Conservation (phyloP, 2,113 vertebrate species). For the Zosterops hypoxanthus region DNA sequence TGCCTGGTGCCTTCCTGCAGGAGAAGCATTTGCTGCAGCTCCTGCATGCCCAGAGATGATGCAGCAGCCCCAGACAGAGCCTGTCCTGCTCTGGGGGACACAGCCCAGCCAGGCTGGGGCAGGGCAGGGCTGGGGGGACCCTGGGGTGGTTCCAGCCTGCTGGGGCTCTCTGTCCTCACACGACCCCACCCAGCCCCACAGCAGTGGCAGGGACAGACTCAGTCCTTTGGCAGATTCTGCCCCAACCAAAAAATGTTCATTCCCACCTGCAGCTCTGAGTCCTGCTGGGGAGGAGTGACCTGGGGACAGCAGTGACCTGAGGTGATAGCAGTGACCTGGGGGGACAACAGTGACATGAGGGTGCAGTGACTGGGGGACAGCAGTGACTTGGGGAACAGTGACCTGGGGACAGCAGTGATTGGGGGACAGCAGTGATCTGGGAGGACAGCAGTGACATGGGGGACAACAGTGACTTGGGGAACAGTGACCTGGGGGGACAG, state of each 20-base stretch:
- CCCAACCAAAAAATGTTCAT: rapidly evolving
- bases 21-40: neutral
- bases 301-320: neutral
- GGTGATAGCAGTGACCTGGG: neutral
- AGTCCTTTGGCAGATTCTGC: neutral
- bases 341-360: no score
- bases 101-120: neutral
- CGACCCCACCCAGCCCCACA: neutral
- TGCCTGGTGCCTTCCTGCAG: neutral
- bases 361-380: no score
- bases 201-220: no score
- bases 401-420: no score
- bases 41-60: rapidly evolving
- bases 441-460: no score
- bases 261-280: rapidly evolving
- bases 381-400: no score
- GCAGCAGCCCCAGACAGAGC: rapidly evolving
- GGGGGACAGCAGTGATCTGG: no score
- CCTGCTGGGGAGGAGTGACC: neutral
- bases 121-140: neutral
- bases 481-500: no score
- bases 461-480: no score
- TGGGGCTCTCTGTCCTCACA: neutral
- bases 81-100: rapidly evolving
- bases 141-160: neutral